Evolutionary conservation across 2,888 invertebrate species (phyloP), one percentile per base, ranked within the genome.

Genomic region (Acrobeloides nanus): DNA sequence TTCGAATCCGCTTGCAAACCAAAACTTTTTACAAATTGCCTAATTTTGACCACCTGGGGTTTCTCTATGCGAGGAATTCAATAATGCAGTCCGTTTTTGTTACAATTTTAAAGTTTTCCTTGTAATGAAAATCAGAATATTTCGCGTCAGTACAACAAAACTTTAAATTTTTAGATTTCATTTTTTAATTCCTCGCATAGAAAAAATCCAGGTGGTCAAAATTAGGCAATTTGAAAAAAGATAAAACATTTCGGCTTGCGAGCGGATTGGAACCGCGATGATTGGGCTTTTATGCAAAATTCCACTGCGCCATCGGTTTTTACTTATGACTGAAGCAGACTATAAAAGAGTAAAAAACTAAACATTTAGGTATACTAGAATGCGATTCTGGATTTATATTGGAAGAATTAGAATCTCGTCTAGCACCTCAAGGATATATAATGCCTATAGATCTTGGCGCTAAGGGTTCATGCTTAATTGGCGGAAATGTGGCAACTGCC

Each of bases 391-490:
- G 97, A 1, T 92, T 90, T 75, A 81, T 97, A 44, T 77, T 97
- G 53, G 89, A 92, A 76, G 82, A 80, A 39, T 76, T 95, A 37
- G 89, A 93, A 64, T 80, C 82, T 46, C 80, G 83, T 68, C 80
- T 88, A 3, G 79, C 80, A 3, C 82, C 84, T 6, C 78, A 80
- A 46, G 84, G 83, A n/a, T 80, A 89, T 31, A 87, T 89, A 76
- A 87, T 95, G 82, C 97, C 97, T 0, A 75, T 95, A 47, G 97
- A 97, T 78, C 80, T 97, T 51, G 95, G 95, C 0, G 92, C 95
- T 0, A 95, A 95, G 31, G 69, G 69, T 12, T 75, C 75, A 46
- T 78, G 78, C 57, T 86, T 90, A 44, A 87, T 95, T 61, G 93
- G 93, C 17, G 95, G 95, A 17, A 93, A 93, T 75, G 81, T 92